These are phyloP conservation scores for Daboia siamensis DNA, from an alignment of 2,113 vertebrate genomes.

Conservation along the genomic window DNA sequence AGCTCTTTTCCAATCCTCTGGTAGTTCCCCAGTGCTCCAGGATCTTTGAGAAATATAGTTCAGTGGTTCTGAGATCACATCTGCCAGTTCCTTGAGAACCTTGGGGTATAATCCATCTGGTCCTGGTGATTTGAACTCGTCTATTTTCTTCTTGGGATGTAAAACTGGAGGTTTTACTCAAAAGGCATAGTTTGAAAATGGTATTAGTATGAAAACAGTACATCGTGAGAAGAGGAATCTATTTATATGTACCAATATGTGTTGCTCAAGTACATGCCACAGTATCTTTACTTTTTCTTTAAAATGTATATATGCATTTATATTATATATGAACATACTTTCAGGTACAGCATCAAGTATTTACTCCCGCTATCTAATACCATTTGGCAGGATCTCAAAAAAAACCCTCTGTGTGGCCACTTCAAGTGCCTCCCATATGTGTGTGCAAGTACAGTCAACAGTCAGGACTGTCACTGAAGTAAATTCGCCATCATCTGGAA, in stretches of 20 bases:
- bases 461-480: not conserved
- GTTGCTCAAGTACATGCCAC: not conserved
- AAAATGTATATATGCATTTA: not conserved
- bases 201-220: not conserved
- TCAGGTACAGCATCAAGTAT: not conserved
- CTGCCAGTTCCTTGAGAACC: no score
- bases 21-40: no score
- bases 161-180: not conserved
- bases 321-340: not conserved
- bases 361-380: not conserved
- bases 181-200: not conserved
- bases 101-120: no score
- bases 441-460: not conserved
- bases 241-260: not conserved
- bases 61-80: no score
- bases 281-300: not conserved
- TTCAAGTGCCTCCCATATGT: not conserved
- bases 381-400: not conserved
- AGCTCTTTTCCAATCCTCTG: no score
- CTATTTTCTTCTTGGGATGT: not conserved
- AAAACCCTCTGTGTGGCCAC: not conserved
- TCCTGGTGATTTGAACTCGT: no score
- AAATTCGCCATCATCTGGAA: not conserved
- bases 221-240: not conserved
- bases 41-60: no score